phyloP scores from a whole-genome alignment of 2,797 vertebrate species.

The Otus scops region DNA sequence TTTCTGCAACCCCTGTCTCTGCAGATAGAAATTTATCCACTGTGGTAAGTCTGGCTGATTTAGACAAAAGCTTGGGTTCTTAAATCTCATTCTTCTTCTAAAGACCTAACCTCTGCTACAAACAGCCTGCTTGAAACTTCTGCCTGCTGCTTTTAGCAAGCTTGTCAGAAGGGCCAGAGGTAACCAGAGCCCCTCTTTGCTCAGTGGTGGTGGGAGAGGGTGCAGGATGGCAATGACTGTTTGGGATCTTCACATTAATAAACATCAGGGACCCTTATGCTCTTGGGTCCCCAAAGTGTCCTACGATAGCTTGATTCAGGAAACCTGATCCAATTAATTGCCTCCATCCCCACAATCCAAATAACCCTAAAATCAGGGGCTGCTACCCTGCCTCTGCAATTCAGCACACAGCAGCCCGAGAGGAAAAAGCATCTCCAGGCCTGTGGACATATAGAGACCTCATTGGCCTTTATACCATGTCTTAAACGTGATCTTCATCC shows the following conservation, averaged over 20 bases:
- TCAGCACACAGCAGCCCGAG: neutral
- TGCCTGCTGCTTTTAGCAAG: neutral
- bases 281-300: neutral
- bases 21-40: neutral
- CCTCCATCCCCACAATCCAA: neutral
- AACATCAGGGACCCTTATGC: fast-evolving
- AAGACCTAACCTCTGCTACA: neutral
- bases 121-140: neutral
- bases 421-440: neutral
- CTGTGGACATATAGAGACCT: neutral
- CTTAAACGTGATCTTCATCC: neutral
- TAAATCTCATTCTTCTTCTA: neutral
- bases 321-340: neutral
- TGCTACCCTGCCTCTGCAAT: neutral
- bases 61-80: neutral
- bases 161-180: neutral
- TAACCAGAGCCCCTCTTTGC: neutral
- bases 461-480: fast-evolving
- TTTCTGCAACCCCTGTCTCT: neutral
- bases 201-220: neutral
- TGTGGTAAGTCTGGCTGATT: neutral
- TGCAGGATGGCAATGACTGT: neutral
- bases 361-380: neutral
- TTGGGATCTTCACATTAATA: neutral
- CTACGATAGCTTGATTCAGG: neutral